Evolutionary conservation across 2,888 invertebrate species (phyloP), one percentile per base, ranked within the genome.

Genomic region (Steinernema carpocapsae): DNA sequence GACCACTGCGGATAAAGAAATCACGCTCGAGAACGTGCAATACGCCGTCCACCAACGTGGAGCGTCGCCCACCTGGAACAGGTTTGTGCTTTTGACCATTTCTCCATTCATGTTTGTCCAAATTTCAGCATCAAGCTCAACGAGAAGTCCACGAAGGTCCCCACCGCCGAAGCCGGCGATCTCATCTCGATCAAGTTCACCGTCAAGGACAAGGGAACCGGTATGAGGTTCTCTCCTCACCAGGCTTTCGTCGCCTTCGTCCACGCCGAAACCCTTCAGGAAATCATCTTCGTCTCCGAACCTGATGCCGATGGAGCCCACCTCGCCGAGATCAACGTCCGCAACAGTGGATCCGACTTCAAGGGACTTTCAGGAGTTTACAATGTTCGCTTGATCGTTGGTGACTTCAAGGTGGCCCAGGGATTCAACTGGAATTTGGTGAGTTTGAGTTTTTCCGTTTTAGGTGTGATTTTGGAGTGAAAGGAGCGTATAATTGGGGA

Each of bases 241-340:
- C 90, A 90, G 86, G 93, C 94, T 0, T 96, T 96, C 88, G 91
- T 95, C 32, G 91, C 93, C 71, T 91, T 96, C 59, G 91, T 91
- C 48, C 91, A 93, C 82, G 89, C 89, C 19, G 85, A 88, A 71
- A 90, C 91, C 0, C 90, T 91, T n/a, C 92, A 92, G 77, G 97
- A 97, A 90, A 93, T 95, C 71, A 92, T 95, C 84, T 97, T 94
- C 88, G 93, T 97, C 3, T 94, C 96, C 0, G 96, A 97, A 88
- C 92, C 93, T 1, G 84, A 77, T 74, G 72, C 76, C 46, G 70
- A 74, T 70, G 82, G 79, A 74, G 87, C 87, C 32, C 96, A 97
- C 89, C 94, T 94, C 89, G 93, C 96, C 79, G 95, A 96, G 87
- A 91, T 97, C 89, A 94, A 94, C 88, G 91, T 95, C 64, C 93